These are phyloP conservation scores for Drepana arcuata DNA, from an alignment of 1,140 invertebrate genomes.

Conservation along the genomic window DNA sequence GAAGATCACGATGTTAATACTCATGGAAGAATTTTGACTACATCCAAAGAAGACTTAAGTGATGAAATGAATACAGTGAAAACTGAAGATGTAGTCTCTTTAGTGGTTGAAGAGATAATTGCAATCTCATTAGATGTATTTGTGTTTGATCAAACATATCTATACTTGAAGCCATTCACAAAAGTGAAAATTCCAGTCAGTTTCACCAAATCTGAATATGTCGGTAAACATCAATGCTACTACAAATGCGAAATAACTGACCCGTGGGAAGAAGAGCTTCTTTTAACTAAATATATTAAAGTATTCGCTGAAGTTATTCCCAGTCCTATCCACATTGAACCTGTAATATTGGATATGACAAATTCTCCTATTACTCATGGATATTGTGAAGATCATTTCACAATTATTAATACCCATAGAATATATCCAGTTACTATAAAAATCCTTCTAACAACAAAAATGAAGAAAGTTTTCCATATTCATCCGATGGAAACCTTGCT, in stretches of 20 bases:
- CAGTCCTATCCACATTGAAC: constrained; percentile 37
- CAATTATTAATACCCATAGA: constrained; percentile 37
- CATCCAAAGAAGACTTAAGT: constrained; percentile 5
- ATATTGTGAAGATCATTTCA: constrained; percentile 31
- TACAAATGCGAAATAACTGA: constrained; percentile 42
- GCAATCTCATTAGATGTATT: constrained; percentile 35
- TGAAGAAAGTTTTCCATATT: constrained; percentile 39
- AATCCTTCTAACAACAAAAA: constrained; percentile 37
- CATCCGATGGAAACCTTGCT: constrained; percentile 30
- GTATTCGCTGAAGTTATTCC: constrained; percentile 40
- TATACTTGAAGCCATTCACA: constrained; percentile 22
- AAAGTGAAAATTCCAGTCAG: constrained; percentile 24
- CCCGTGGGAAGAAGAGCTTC: constrained; percentile 17
- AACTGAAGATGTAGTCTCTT: constrained; percentile 6
- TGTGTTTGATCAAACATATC: constrained; percentile 33
- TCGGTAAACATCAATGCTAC: constrained; percentile 41
- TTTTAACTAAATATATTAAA: constrained; percentile 32
- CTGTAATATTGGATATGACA: constrained; percentile 43
- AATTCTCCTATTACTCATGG: constrained; percentile 27
- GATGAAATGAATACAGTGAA: constrained; percentile 5
- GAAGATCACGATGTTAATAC: constrained; percentile 16
- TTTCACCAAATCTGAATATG: constrained; percentile 36
- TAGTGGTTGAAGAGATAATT: constrained; percentile 27
- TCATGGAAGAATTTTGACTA: constrained; percentile 10
- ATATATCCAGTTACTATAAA: constrained; percentile 28